phyloP scores from a whole-genome alignment of 2,888 invertebrate genomes.

The Linnaemya tessellans region DNA sequence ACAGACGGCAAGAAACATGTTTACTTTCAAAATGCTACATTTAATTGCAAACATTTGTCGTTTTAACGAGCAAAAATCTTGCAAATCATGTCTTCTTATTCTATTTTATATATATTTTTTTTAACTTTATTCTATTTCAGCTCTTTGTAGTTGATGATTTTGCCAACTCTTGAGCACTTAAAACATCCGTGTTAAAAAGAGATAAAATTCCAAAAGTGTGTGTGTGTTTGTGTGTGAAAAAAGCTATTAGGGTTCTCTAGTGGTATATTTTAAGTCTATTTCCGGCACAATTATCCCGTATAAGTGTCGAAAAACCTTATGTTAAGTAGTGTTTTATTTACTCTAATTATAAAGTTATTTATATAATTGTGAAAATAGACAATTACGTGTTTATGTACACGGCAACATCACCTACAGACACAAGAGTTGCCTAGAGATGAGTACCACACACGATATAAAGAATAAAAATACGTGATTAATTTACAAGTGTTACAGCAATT shows the following conservation, averaged over 20 bases:
- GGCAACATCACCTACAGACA: neutral
- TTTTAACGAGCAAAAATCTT: slow-evolving; percentile 69
- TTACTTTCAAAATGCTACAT: slow-evolving; percentile 64
- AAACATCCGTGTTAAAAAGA: slow-evolving; percentile 71
- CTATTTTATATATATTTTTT: neutral
- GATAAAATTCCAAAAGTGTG: slow-evolving; percentile 50
- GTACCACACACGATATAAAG: neutral
- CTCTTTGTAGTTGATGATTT: slow-evolving; percentile 42
- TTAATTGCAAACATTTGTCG: slow-evolving; percentile 72
- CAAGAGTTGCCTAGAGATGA: neutral
- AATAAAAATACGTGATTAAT: neutral
- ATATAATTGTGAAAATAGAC: slow-evolving; percentile 51
- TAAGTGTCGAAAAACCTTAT: slow-evolving; percentile 59
- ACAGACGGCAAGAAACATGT: slow-evolving; percentile 47
- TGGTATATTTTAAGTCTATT: slow-evolving; percentile 72
- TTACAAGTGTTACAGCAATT: neutral
- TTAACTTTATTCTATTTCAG: neutral
- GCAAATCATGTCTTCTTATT: slow-evolving; percentile 30
- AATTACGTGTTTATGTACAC: slow-evolving; percentile 28
- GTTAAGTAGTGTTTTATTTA: slow-evolving; percentile 59
- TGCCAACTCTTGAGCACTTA: slow-evolving; percentile 66
- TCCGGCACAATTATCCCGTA: slow-evolving; percentile 68
- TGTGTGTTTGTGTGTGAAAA: slow-evolving; percentile 38
- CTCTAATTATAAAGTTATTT: slow-evolving; percentile 68
- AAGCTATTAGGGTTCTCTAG: slow-evolving; percentile 72